Conservation (phyloP, 2,797 vertebrate genomes). For the Pangasius macronema region DNA sequence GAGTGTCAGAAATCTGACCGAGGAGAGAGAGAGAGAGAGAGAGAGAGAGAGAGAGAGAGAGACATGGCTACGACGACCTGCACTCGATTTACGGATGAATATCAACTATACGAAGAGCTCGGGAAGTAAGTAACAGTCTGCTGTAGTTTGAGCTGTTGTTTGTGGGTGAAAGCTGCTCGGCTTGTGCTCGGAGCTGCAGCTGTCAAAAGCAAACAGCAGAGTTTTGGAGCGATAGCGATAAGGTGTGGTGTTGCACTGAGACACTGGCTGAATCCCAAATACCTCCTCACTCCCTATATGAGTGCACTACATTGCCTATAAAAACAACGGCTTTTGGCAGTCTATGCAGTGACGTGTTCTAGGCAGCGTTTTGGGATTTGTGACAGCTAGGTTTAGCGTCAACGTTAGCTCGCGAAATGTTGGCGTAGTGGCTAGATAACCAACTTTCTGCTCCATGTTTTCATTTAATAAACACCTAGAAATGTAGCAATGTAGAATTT, state of each 20-base stretch:
- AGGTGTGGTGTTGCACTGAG: constrained; percentile 37
- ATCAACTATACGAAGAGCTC: constrained; percentile 97
- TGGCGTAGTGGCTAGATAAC: not conserved
- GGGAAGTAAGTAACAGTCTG: constrained; percentile 84
- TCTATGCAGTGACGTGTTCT: not conserved
- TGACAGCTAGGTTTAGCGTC: not conserved
- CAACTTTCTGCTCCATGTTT: not conserved
- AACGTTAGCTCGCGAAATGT: not conserved
- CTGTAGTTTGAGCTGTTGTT: not conserved
- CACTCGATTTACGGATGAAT: constrained; percentile 97
- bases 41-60: constrained; percentile 54
- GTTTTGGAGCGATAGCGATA: not conserved
- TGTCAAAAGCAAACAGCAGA: constrained; percentile 10
- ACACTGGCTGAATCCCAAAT: constrained; percentile 23
- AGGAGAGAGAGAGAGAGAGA: not conserved
- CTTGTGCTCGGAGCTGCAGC: not conserved
- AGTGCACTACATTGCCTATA: not conserved
- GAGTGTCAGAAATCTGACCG: constrained; percentile 24
- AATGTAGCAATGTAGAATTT: too few species aligned
- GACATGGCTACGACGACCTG: constrained; percentile 95
- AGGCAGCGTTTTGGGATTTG: constrained; percentile 2
- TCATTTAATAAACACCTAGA: not conserved
- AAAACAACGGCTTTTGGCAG: not conserved
- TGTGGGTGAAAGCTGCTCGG: too few species aligned
- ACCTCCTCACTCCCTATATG: not conserved